Percentiles rank a stretch among this genome's conserved stretches.
Evolutionary conservation across 2,113 vertebrate genomes (phyloP).

Genomic region (Callopanchax toddi): DNA sequence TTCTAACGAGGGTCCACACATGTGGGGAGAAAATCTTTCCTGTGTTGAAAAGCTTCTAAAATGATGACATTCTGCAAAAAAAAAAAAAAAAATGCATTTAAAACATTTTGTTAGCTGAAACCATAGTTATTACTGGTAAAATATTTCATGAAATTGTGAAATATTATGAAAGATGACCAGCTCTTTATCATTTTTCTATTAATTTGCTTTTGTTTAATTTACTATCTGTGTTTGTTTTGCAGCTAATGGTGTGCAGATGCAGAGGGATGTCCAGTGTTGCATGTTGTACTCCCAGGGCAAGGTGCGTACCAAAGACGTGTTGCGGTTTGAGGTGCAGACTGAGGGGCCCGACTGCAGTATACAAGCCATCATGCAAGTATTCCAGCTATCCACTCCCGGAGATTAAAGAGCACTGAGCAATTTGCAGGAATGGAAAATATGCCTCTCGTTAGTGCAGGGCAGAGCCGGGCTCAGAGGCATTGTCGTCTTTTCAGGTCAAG

Average conservation of each 20-base stretch:
- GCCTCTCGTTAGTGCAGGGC: constrained; percentile 66
- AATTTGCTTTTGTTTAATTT: not conserved
- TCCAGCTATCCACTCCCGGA: constrained; percentile 75
- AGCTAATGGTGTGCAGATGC: constrained; percentile 85
- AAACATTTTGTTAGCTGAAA: not conserved
- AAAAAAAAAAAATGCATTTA: too few relatives aligned
- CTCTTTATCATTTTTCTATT: too few relatives aligned
- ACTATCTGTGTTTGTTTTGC: not conserved
- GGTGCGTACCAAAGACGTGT: constrained; percentile 83
- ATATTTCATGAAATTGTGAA: not conserved
- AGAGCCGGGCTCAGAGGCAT: constrained; percentile 65
- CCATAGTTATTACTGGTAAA: too few relatives aligned
- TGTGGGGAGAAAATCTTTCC: not conserved
- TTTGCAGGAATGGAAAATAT: constrained; percentile 75
- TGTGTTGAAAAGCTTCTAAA: not conserved
- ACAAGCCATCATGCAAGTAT: constrained; percentile 86
- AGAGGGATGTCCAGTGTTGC: constrained; percentile 83
- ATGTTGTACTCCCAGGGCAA: constrained; percentile 84
- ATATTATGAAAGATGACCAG: too few relatives aligned
- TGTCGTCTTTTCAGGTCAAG: constrained; percentile 76
- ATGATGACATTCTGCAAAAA: not conserved
- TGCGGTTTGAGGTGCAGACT: constrained; percentile 83
- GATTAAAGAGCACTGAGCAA: constrained; percentile 61
- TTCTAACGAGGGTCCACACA: constrained; percentile 20
- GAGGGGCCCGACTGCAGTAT: constrained; percentile 86